Base-by-base conservation (phyloP, 1,140 invertebrate species). In the Lepidurus packardi region DNA sequence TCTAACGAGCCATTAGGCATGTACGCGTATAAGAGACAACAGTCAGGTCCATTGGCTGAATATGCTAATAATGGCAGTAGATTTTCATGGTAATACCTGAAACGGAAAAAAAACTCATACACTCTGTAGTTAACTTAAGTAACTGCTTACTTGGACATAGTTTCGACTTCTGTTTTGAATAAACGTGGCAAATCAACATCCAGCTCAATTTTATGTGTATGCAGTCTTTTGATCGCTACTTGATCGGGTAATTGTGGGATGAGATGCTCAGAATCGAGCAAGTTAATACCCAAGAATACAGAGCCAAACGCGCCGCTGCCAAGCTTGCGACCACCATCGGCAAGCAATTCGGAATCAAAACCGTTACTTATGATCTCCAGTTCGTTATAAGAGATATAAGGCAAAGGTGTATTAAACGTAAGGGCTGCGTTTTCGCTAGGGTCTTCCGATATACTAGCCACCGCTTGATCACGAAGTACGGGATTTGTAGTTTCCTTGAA, bases 251-350 rank as follows among this genome's bases (percentile, higher is more conserved):
- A 65, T 21, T 65, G 53, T n/a, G 8, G 53, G n/a, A 65, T 65
- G 13, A 65, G 53, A 65, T 21, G 53, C 21, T 65, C 53, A 7
- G 9, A 9, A 11, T 77, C 42, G 10, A 47, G 21, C 16, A 44
- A 77, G 24, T 77, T 47, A 41, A 84, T 83, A 21, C 89, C 90
- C 77, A 90, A 84, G 84, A 88, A 92, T 1, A 93, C 91, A 75
- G 87, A 87, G 16, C 91, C 91, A 86, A 91, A 92, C 10, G 90
- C 90, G 75, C 91, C 91, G 80, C 85, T 86, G 5, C 91, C 91
- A 78, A 93, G 85, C 81, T 87, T 86, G 13, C 86, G 83, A 53
- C 85, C 85, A 73, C 81, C 82, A 3, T 82, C 73, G 45, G 80
- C 73, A 21, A 81, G 76, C 7, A 80, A 42, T 7, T 81, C 43